Evolutionary conservation across 2,113 vertebrate species (phyloP), one percentile per base, ranked within the genome.

Genomic region (Aramus guarauna): DNA sequence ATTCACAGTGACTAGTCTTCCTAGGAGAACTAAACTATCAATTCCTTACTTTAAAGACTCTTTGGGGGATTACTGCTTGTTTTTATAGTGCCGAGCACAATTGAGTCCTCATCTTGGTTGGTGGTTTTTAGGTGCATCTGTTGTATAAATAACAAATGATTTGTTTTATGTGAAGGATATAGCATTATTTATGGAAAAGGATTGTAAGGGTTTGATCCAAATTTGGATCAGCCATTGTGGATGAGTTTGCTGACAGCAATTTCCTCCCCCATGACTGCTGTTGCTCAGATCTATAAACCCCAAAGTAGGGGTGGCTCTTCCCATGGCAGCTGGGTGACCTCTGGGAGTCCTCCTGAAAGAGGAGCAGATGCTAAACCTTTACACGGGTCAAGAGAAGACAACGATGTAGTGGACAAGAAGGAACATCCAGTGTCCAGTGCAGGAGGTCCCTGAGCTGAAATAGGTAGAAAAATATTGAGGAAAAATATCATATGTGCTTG

Each of bases 331-430:
- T 58, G 43, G 3, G 58, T 80, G 71, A 85, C 56, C 32, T 63
- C 56, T 36, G 64, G 26, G 52, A 58, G 12, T 59, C 21, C 53
- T 77, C 5, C 67, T 34, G 19, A n/a, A 62, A 67, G 36, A 87
- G 45, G 55, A 69, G 37, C 2, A 30, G 18, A 34, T 58, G 14
- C 34, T 78, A 58, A 71, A 63, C 4, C 41, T 58, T 62, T n/a
- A 53, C 32, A 19, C 20, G 34, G 10, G 36, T n/a, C 39, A 36
- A 48, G 55, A 60, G 17, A 84, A 73, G 36, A 43, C 3, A n/a
- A 30, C 10, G 26, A 37, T 1, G 0, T 29, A 3, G 7, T 73
- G 37, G 58, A 37, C 2, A 3, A 90, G n/a, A 26, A 58, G 24
- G 23, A 92, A 63, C 11, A 63, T 15, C 9, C 32, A 29, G 12